Percentiles rank a stretch among this genome's conserved stretches.
Conservation (phyloP, 37 sponge, comb jelly and placozoan species). For the Agelas oroides region DNA sequence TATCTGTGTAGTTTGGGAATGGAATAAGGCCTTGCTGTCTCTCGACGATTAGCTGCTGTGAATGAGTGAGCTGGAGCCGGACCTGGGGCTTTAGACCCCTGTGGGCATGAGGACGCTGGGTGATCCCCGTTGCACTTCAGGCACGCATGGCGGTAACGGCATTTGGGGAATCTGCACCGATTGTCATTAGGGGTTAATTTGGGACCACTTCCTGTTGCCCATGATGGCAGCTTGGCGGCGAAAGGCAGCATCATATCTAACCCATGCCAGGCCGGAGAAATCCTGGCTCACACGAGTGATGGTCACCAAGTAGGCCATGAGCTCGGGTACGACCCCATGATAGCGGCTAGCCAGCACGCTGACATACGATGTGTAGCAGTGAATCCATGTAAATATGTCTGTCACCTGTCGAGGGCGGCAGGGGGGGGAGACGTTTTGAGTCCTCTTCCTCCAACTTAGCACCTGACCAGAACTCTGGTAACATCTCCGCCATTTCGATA, state of each 20-base stretch:
- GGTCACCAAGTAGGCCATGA: slow-evolving; percentile 33
- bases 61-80: too few relatives aligned
- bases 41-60: too few relatives aligned
- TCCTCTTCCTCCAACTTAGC: neutral
- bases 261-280: slow-evolving; percentile 43
- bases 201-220: slow-evolving; percentile 43
- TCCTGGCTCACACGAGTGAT: slow-evolving; percentile 43
- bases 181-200: slow-evolving; percentile 32
- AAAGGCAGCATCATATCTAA: slow-evolving; percentile 43
- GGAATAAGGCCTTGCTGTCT: too few relatives aligned
- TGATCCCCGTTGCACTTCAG: too few relatives aligned
- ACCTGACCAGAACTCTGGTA: neutral
- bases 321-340: slow-evolving; percentile 9
- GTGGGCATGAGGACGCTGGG: too few relatives aligned
- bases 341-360: neutral
- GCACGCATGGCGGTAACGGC: too few relatives aligned
- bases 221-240: slow-evolving; percentile 30
- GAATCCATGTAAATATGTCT: neutral
- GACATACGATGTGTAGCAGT: neutral
- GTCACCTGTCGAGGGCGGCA: neutral
- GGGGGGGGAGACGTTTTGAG: neutral
- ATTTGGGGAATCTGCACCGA: too few relatives aligned
- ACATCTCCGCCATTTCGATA: too few relatives aligned
- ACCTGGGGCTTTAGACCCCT: too few relatives aligned
- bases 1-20: too few relatives aligned